Evolutionary conservation across 2,113 vertebrate genomes (phyloP), one percentile per base, ranked within the genome.

Genomic region (Prunella fulvescens): DNA sequence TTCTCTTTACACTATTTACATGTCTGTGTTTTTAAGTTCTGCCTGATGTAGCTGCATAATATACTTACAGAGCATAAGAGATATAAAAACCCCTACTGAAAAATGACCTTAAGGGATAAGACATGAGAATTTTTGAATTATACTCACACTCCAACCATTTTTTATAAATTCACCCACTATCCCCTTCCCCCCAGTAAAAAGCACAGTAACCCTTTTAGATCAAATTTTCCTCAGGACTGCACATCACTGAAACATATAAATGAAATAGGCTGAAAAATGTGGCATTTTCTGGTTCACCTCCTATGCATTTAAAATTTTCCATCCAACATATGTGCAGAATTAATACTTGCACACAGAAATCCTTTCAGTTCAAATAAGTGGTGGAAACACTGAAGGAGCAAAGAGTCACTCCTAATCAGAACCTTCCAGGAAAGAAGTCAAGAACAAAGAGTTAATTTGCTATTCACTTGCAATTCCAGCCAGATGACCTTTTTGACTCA

Each of bases 261-360:
- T 79, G 7, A 95, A 93, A 87, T 9, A 89, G 53, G 50, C 69
- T 89, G 91, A 95, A 92, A 89, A 90, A 81, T 64, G 18, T 76
- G 60, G 45, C 23, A 69, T 92, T 85, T 95, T 95, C 78, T 82
- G 73, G 86, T 93, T 93, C 93, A 85, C 53, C 28, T 93, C 70
- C 54, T 69, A 42, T 7, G 33, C 56, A 67, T 78, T 71, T 54
- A 14, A 4, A 64, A 62, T 91, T 93, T 94, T 89, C 60, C 61
- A 7, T 44, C 83, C 69, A 93, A 84, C 72, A 37, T 64, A 86
- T 45, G 74, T 50, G 37, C 31, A 47, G 29, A 85, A 95, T 90
- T 87, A 82, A 77, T 24, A 70, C 33, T 61, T 47, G 33, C 58
- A 81, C 35, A 73, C 11, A 92, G 57, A 87, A 88, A 76, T 42